Evolutionary conservation across 53 echinoderm and acorn worm genomes (phyloP).

Genomic region (Temnopleurus reevesii): DNA sequence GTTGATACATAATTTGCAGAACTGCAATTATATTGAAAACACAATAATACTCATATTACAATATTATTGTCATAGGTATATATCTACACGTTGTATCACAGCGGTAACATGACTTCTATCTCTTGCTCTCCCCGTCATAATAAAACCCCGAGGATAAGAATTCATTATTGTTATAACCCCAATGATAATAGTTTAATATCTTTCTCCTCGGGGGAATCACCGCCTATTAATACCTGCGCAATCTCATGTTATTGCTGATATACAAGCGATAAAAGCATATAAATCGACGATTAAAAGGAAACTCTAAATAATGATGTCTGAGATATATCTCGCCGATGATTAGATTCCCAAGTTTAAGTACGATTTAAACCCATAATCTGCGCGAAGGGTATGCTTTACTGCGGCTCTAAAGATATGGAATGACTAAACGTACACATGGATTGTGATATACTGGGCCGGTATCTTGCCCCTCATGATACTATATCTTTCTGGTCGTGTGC

Average conservation of each 20-base stretch:
- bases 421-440: slow-evolving; percentile 13
- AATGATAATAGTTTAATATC: slow-evolving; percentile 40
- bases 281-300: slow-evolving; percentile 11
- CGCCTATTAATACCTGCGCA: slow-evolving; percentile 10
- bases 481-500: slow-evolving; percentile 40
- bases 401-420: slow-evolving; percentile 4
- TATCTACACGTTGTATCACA: neutral
- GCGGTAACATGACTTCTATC: neutral
- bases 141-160: neutral
- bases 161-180: neutral
- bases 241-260: slow-evolving; percentile 21
- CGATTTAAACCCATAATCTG: slow-evolving; percentile 18
- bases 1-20: too few relatives aligned
- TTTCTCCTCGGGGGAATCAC: slow-evolving; percentile 37
- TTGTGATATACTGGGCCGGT: neutral
- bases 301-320: neutral
- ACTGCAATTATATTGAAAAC: too few relatives aligned
- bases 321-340: slow-evolving; percentile 4
- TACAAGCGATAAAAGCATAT: neutral
- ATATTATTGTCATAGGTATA: neutral
- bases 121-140: neutral
- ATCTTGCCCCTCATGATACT: slow-evolving; percentile 39
- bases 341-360: slow-evolving; percentile 54
- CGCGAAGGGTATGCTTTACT: slow-evolving; percentile 21
- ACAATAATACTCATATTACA: too few relatives aligned